Conservation (phyloP, 2,113 vertebrate species). For the Paralichthys olivaceus region DNA sequence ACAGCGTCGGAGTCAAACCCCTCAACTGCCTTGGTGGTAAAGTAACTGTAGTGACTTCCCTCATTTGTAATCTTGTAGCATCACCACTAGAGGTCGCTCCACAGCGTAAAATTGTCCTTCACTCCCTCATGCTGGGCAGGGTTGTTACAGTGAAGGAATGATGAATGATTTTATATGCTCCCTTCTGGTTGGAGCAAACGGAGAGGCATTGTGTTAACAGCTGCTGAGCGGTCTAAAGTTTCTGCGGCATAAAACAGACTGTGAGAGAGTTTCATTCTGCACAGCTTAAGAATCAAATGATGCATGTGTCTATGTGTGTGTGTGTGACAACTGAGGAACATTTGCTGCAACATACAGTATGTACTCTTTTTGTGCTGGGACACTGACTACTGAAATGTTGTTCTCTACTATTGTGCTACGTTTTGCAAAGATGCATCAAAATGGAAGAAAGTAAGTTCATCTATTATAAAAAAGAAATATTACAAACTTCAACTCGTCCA, state of each 20-base stretch:
- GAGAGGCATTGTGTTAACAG: slow-evolving; percentile 57
- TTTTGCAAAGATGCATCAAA: background rate
- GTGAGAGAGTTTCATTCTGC: slow-evolving; percentile 21
- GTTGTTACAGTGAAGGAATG: background rate
- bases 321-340: background rate
- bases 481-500: too few relatives aligned
- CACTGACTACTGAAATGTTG: background rate
- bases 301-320: background rate
- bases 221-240: slow-evolving; percentile 58
- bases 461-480: background rate
- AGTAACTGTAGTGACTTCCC: too few relatives aligned
- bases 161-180: slow-evolving; percentile 9
- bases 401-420: background rate
- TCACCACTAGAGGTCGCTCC: slow-evolving; percentile 49
- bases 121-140: background rate
- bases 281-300: background rate
- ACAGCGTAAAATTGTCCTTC: background rate
- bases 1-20: too few relatives aligned
- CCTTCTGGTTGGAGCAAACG: slow-evolving; percentile 60
- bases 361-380: background rate
- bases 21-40: too few relatives aligned
- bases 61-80: background rate
- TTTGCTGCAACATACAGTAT: background rate
- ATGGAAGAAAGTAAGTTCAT: background rate
- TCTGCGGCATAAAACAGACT: background rate